Evolutionary conservation across 2,888 invertebrate genomes (phyloP).

Genomic region (Tribolium freemani): DNA sequence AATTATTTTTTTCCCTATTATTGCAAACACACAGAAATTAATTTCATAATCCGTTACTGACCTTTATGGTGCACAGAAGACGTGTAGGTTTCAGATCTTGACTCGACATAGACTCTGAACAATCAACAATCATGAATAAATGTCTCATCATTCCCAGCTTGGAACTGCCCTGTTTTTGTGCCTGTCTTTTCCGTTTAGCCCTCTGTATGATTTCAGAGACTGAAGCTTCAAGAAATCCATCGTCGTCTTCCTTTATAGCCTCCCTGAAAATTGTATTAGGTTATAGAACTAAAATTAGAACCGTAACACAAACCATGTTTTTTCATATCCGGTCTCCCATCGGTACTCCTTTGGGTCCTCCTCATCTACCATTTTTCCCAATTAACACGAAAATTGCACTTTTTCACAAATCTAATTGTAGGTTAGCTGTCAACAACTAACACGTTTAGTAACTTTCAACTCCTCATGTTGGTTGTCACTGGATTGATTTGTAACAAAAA

Average conservation of each 20-base stretch:
- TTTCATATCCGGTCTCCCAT: constrained; percentile 96
- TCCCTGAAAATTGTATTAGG: constrained; percentile 76
- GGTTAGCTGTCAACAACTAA: neutral
- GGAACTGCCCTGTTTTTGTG: constrained; percentile 81
- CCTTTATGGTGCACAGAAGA: constrained; percentile 89
- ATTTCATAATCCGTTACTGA: constrained; percentile 61
- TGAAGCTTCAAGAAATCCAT: constrained; percentile 90
- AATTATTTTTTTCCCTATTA: no score
- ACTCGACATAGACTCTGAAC: constrained; percentile 94
- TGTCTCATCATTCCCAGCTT: constrained; percentile 99
- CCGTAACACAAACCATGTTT: constrained; percentile 81
- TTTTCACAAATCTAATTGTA: neutral
- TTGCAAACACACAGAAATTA: no score
- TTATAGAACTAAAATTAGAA: neutral
- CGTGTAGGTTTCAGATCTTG: constrained; percentile 96
- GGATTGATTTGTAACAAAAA: no score
- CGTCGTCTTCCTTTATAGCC: constrained; percentile 95
- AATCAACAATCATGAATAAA: constrained; percentile 90
- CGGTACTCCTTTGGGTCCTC: constrained; percentile 91
- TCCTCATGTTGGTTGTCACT: neutral
- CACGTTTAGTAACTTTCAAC: neutral
- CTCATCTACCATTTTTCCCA: constrained; percentile 79
- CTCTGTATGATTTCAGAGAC: constrained; percentile 93
- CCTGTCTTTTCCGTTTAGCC: constrained; percentile 84
- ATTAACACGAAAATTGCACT: neutral